A percentile compares a stretch with the other conserved stretches of the same genome.
Evolutionary conservation across 2,113 vertebrate genomes (phyloP).

Genomic region (Cryptomyrus ogoouensis): DNA sequence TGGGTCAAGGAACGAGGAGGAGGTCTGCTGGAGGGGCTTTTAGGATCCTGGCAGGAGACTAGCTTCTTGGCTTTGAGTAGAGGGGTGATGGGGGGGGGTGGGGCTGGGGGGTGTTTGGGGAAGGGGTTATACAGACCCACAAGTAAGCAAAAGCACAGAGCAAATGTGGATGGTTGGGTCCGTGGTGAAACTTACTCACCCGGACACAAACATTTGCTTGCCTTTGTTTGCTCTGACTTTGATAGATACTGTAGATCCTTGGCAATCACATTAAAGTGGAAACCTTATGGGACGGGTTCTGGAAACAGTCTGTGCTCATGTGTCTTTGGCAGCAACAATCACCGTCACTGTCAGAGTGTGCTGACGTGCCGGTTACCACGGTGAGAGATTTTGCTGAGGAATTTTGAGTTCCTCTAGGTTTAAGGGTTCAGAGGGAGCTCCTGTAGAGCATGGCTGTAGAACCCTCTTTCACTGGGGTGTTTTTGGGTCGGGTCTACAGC

Average conservation of each 20-base stretch:
- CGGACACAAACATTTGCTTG: background rate
- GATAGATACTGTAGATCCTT: constrained; percentile 3
- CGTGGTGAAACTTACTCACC: background rate
- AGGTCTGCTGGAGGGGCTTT: background rate
- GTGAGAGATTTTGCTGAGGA: background rate
- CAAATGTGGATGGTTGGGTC: background rate
- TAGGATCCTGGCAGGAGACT: background rate
- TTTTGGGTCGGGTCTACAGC: background rate
- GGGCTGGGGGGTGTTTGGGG: background rate
- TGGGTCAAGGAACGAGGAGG: background rate
- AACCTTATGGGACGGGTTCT: background rate
- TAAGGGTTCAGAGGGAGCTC: background rate
- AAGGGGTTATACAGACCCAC: background rate
- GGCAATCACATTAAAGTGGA: constrained; percentile 1
- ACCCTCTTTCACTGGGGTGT: background rate
- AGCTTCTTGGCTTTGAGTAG: background rate
- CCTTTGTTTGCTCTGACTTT: constrained; percentile 1
- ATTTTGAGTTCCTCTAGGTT: background rate
- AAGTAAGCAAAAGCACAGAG: background rate
- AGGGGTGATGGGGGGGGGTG: background rate
- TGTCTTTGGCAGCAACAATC: background rate
- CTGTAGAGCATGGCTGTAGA: background rate
- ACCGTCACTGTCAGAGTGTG: background rate
- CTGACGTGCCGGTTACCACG: background rate
- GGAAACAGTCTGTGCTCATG: background rate